Base-by-base conservation (phyloP, 2,888 invertebrate genomes). In the Blastobasis lacticolella region DNA sequence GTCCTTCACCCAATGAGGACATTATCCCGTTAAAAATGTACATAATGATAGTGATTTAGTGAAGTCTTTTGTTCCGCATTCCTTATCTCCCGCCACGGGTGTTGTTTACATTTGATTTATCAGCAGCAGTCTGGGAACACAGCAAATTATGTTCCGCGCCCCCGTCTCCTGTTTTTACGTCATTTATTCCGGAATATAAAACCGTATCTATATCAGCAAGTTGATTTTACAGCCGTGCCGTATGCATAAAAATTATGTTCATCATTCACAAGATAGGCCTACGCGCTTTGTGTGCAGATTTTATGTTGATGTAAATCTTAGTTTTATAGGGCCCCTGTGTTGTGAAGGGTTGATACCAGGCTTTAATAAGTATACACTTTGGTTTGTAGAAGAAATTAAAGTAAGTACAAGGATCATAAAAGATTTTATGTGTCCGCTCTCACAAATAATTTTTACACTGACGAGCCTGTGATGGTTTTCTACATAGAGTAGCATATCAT, bases 101-200 rank as follows among this genome's bases (percentile, higher is more conserved):
- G 69, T 63, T 76, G 73, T 79, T 78, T 77, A 71, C 73, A 71
- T 78, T 75, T 76, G 75, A 79, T 77, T 78, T 76, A 78, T 73
- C 66, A 61, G 52, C 59, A 60, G 65, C 62, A 63, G 58, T 64
- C 65, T 59, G 59, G 66, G 66, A 66, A 73, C 69, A 73, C 65
- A 60, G 66, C 66, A 74, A 78, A 79, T 78, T 73, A 72, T 69
- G 69, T 77, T 78, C 70, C 69, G 63, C 55, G 63, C 40, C 59
- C 70, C 71, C 66, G 60, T 70, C 66, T 67, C 63, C 64, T 69
- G 71, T 73, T 74, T 75, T 74, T 73, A 69, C 69, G 64, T 72
- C 71, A 72, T 76, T 76, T 75, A 68, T 71, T 69, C 64, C 54
- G 55, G 64, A 64, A 68, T 66, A 64, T 64, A 69, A 58, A 62